Conservation (phyloP, 2,113 vertebrate genomes). For the Nycticryphes semicollaris region DNA sequence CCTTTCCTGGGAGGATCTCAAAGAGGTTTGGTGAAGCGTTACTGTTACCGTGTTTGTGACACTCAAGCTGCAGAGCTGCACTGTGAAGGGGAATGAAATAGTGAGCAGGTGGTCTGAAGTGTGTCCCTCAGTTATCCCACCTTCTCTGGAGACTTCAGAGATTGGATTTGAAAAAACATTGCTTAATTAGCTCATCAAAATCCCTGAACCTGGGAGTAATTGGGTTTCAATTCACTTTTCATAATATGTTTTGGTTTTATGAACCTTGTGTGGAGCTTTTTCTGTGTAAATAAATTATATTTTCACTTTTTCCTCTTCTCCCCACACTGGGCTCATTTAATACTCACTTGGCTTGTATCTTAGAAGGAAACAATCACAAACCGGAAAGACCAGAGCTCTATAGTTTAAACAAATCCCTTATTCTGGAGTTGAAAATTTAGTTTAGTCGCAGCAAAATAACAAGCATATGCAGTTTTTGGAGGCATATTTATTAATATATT, state of each 20-base stretch:
- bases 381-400: slow-evolving; percentile 23
- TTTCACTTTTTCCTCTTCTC: slow-evolving; percentile 18
- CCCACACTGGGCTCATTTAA: slow-evolving; percentile 15
- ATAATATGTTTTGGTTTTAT: slow-evolving; percentile 40
- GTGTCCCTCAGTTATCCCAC: background rate
- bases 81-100: background rate
- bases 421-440: slow-evolving; percentile 19
- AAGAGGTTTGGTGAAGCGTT: background rate
- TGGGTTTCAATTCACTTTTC: slow-evolving; percentile 27
- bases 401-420: slow-evolving; percentile 50
- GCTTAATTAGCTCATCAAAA: slow-evolving; percentile 20
- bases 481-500: slow-evolving; percentile 20
- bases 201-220: slow-evolving; percentile 32
- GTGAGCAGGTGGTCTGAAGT: background rate
- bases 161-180: background rate
- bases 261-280: background rate
- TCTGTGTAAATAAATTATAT: slow-evolving; percentile 41
- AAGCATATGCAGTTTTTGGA: slow-evolving; percentile 9
- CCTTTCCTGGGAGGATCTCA: background rate
- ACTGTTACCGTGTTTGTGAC: background rate
- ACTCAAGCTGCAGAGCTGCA: background rate
- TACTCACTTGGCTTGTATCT: slow-evolving; percentile 34
- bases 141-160: background rate
- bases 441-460: slow-evolving; percentile 46
- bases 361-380: slow-evolving; percentile 46